Base-by-base conservation (phyloP, 2,888 invertebrate species). In the Drosophila parthenogenetica region DNA sequence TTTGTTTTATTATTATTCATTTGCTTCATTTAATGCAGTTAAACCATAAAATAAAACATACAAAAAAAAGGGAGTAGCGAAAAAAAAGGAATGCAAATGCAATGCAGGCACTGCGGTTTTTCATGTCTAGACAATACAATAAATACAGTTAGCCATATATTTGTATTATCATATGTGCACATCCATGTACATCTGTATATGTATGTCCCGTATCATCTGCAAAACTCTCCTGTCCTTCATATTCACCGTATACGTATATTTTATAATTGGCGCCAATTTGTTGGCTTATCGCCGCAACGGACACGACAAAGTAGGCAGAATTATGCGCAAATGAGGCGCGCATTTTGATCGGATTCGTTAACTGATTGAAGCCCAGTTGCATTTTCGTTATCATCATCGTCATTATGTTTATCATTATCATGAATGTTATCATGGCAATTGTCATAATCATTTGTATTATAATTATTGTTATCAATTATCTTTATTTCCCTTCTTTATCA, bases 101-200 rank as follows among this genome's bases (percentile, higher is more conserved):
- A 74, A 81, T 88, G 87, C 82, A 86, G 89, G 73, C 86, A 51
- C 68, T 84, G 83, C 87, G 83, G 83, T 84, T 89, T 88, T 81
- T 61, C 75, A 70, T 84, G 83, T 84, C 83, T 84, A 84, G 83
- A 84, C 83, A 89, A 89, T 75, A 89, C 89, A 84, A 89, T 84
- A 89, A 89, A 84, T 84, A 81, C 85, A 87, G 87, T 84, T 89
- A 84, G 89, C 65, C 84, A 81, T 81, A 86, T 81, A 87, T 82
- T 76, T 86, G 87, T 87, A 82, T 86, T 87, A 82, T 86, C 78
- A 83, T 71, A 71, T 60, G 58, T 13, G 60, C 48, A 39, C 37
- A 50, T 49, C 22, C 49, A 57, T 42, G 48, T 61, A 74, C 55
- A 37, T 45, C 10, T n/a, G 19, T 60, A 16, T 29, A 17, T 17